These are phyloP conservation scores for Eretmocerus hayati DNA, from an alignment of 2,888 invertebrate genomes.

Conservation along the genomic window DNA sequence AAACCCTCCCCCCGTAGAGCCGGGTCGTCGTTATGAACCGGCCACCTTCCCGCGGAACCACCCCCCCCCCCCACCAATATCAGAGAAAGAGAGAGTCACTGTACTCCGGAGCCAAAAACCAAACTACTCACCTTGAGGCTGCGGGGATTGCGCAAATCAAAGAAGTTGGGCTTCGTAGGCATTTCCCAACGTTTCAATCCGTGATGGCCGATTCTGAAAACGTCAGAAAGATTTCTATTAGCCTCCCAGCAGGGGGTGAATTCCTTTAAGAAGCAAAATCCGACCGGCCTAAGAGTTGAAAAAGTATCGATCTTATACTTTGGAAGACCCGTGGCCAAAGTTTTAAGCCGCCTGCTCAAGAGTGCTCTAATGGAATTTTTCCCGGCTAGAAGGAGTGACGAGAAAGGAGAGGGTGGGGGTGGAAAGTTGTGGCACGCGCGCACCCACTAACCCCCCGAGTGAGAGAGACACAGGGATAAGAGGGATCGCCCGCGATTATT, in stretches of 20 bases:
- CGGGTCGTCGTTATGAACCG: no score
- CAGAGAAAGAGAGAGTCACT: no score
- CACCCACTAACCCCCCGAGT: no score
- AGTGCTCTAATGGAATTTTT: slow-evolving; percentile 9
- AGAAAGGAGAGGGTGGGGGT: neutral
- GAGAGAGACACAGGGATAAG: no score
- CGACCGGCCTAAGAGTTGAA: no score
- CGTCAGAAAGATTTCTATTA: no score
- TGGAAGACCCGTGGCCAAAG: neutral
- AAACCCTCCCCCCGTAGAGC: neutral
- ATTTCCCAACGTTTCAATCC: slow-evolving; percentile 36
- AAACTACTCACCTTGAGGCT: slow-evolving; percentile 44
- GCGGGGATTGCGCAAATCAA: slow-evolving; percentile 46
- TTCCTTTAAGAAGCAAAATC: no score
- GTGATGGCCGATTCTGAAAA: no score
- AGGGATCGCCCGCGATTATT: no score
- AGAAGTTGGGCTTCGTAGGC: slow-evolving; percentile 30
- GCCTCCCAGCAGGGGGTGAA: no score
- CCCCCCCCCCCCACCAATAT: neutral
- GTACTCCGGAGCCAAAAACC: no score
- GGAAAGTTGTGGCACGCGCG: neutral
- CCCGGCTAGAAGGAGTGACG: neutral
- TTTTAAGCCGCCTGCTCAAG: neutral
- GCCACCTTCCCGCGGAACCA: neutral
- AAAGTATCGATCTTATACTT: slow-evolving; percentile 12